Evolutionary conservation across 1,140 invertebrate species (phyloP).

Genomic region (Microplitis mediator): DNA sequence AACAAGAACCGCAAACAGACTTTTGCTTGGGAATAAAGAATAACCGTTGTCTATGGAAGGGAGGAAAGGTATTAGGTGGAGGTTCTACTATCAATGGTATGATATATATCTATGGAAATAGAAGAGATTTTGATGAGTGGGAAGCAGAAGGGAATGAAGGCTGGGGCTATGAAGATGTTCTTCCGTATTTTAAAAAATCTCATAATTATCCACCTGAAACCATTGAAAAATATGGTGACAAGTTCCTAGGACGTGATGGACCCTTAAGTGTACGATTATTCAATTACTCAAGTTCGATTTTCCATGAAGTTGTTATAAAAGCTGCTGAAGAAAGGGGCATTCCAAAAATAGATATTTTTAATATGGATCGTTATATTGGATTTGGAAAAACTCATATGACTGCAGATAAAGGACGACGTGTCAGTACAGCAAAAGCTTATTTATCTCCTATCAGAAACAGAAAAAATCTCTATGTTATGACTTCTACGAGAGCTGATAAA

Average conservation of each 20-base stretch:
- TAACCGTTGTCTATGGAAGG: conserved; percentile 69
- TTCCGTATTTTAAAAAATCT: conserved; percentile 65
- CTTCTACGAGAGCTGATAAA: too few species aligned
- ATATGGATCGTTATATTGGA: conserved; percentile 59
- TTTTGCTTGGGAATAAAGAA: conserved; percentile 63
- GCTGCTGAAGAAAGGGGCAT: conserved; percentile 56
- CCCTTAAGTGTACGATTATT: conserved; percentile 56
- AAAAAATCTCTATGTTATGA: too few species aligned
- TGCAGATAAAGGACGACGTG: conserved; percentile 65
- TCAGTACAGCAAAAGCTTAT: too few species aligned
- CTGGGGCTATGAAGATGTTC: conserved; percentile 66
- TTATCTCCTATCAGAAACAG: too few species aligned
- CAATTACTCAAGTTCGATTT: conserved; percentile 57
- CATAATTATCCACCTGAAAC: conserved; percentile 48
- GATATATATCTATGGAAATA: conserved; percentile 77
- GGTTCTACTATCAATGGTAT: conserved; percentile 83
- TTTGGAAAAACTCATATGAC: conserved; percentile 60
- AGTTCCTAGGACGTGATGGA: conserved; percentile 47
- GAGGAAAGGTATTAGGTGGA: conserved; percentile 77
- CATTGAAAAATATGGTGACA: conserved; percentile 35
- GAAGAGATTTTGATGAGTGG: conserved; percentile 72
- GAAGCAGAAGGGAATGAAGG: conserved; percentile 57
- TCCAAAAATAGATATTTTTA: conserved; percentile 49
- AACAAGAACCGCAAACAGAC: conserved; percentile 65
- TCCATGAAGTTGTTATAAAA: conserved; percentile 52